Percentiles rank a stretch among this genome's conserved stretches.
These are phyloP conservation scores for Macropis europaea DNA, from an alignment of 2,888 invertebrate species.

Conservation along the genomic window DNA sequence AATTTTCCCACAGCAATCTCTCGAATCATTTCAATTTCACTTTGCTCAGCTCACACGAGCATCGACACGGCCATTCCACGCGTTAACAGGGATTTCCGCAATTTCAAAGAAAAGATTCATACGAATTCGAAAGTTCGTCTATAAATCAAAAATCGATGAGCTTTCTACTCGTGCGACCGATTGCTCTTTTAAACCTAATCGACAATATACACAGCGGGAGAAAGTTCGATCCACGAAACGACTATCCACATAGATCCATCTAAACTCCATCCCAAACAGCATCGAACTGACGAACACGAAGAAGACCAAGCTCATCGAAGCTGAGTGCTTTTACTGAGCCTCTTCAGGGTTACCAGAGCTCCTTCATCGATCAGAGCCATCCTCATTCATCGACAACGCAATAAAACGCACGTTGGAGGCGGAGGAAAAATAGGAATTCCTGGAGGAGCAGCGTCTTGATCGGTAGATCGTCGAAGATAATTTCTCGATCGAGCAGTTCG, in stretches of 20 bases:
- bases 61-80: background rate
- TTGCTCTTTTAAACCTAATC: constrained; percentile 7
- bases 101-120: background rate
- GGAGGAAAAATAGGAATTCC: background rate
- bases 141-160: constrained; percentile 40
- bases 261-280: too few species aligned
- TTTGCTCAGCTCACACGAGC: too few species aligned
- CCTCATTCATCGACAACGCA: too few species aligned
- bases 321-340: background rate
- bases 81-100: background rate
- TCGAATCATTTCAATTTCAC: too few species aligned
- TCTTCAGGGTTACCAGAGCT: too few species aligned
- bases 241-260: background rate
- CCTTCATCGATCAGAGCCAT: too few species aligned
- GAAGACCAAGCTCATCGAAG: background rate
- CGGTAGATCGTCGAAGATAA: background rate
- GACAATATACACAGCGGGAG: background rate
- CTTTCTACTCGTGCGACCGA: constrained; percentile 31
- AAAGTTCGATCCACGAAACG: constrained; percentile 18
- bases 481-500: background rate
- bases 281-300: too few species aligned
- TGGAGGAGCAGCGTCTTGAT: background rate
- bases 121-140: constrained; percentile 23
- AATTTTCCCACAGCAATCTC: too few species aligned
- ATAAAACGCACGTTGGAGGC: too few species aligned